phyloP scores from a whole-genome alignment of 2,113 vertebrate genomes.

The Macaca mulatta region DNA sequence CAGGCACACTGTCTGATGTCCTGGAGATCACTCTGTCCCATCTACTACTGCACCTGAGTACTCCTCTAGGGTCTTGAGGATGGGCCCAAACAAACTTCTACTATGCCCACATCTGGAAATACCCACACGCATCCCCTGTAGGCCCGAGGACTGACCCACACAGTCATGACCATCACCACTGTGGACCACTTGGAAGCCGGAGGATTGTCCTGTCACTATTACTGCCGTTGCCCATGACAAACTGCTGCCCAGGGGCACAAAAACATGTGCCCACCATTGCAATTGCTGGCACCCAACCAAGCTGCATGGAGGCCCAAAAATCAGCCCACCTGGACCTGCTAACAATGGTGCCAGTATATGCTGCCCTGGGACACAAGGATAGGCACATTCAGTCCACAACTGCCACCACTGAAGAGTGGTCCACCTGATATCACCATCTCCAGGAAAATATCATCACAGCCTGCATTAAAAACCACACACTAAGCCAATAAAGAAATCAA shows the following conservation, averaged over 20 bases:
- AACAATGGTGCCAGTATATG: neutral
- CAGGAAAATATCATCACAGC: neutral
- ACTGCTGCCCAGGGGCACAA: neutral
- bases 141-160: neutral
- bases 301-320: neutral
- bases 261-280: neutral
- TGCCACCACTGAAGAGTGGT: neutral
- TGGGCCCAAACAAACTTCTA: neutral
- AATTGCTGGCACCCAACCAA: neutral
- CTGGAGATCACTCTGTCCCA: neutral
- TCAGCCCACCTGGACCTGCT: neutral
- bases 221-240: neutral
- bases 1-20: neutral
- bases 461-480: neutral
- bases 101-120: neutral
- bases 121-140: neutral
- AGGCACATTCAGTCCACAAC: neutral
- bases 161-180: neutral
- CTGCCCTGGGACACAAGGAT: neutral
- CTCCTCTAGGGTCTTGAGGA: neutral
- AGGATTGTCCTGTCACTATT: neutral
- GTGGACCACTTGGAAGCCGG: neutral
- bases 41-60: neutral
- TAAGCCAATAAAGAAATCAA: neutral
- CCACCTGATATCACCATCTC: neutral